Base-by-base conservation (phyloP, 2,113 vertebrate species). In the Micronisus gabar region DNA sequence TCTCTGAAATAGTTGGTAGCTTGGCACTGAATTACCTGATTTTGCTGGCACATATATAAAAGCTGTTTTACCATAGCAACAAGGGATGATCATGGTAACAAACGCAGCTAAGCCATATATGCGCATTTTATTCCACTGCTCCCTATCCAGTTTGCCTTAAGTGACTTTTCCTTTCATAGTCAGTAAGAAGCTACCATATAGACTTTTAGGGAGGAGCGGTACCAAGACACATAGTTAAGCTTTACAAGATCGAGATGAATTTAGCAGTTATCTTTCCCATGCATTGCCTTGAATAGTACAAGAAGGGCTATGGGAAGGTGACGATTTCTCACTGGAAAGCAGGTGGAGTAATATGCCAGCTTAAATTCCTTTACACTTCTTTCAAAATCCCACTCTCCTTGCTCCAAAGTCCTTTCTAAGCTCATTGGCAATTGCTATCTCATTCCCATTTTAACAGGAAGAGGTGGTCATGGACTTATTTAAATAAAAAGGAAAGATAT, bases 31-130 rank as follows among this genome's bases (percentile, higher is more conserved):
- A 52, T 47, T 82, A 47, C n/a, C 25, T 0, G 0, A 40, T 63
- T 87, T 58, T 95, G 53, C 66, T 94, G 94, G 84, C 89, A 94
- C 8, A 1, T 83, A 80, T 62, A 70, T 59, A 63, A 86, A 89
- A 93, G 27, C 56, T 74, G 40, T 68, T 59, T 96, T 78, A 95
- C 95, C 93, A 81, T 95, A 93, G 97, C 97, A 97, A 97, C 96
- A 67, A 59, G 86, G 94, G 74, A 88, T 76, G 65, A 95, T 80
- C 25, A 12, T 67, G 63, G 70, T 73, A 86, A 88, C 59, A 86
- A 48, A 82, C 38, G 65, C 80, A 86, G 47, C 68, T 81, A 74
- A 84, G 32, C 61, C 34, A 68, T 63, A 86, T 47, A 95, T 34
- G 22, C 2, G 3, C 34, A 47, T 79, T 94, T 95, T 73, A 50